A percentile compares a stretch with the other conserved stretches of the same genome.
phyloP scores from a whole-genome alignment of 2,113 vertebrate species.

The Spermophilus dauricus region DNA sequence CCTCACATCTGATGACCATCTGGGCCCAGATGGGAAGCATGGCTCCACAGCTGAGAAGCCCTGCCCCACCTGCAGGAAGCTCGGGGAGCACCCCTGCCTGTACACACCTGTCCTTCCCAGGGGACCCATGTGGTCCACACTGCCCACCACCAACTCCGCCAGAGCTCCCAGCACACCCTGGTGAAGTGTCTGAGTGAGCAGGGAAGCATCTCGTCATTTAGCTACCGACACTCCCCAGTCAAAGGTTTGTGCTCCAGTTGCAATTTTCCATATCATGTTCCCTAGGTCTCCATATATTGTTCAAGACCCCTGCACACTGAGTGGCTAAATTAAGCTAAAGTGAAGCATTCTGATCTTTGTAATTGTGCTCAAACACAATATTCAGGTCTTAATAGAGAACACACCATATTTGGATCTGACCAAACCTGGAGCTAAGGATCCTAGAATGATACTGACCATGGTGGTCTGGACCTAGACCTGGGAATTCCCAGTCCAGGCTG shows the following conservation, averaged over 20 bases:
- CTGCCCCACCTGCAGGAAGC: neutral
- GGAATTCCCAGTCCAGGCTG: neutral
- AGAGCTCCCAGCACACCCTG: neutral
- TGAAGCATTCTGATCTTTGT: neutral
- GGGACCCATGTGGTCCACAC: neutral
- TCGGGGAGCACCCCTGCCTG: rapidly evolving
- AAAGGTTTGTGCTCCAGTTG: neutral
- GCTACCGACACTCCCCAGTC: neutral
- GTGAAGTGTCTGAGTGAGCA: neutral
- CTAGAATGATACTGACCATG: neutral
- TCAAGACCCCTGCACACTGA: neutral
- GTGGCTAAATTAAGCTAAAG: neutral
- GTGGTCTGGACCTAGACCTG: rapidly evolving
- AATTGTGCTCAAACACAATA: neutral
- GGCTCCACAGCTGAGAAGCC: neutral
- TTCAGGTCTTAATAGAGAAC: neutral
- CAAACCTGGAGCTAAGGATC: neutral
- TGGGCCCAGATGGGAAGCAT: rapidly evolving
- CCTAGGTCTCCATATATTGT: neutral
- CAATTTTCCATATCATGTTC: neutral
- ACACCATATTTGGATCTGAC: neutral
- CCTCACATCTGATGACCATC: neutral
- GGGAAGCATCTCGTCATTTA: neutral
- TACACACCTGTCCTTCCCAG: neutral
- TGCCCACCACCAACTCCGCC: too few species aligned